Base-by-base conservation (phyloP, 2,113 vertebrate genomes). In the Tringa solitaria region DNA sequence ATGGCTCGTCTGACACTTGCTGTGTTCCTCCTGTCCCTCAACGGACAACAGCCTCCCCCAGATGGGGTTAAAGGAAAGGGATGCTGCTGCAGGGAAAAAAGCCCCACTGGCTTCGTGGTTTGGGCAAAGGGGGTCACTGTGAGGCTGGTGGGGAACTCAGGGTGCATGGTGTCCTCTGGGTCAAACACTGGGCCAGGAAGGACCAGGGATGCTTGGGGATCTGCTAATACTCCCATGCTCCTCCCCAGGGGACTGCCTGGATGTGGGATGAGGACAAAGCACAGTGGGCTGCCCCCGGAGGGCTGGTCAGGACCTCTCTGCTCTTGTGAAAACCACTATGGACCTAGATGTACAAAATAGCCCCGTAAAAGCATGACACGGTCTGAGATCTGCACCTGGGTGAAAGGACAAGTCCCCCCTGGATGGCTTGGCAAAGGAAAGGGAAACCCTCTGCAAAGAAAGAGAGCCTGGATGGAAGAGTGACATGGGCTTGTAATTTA, bases 291-390 rank as follows among this genome's bases (percentile, higher is more conserved):
- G 12, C 4, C 5, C 13, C 6, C 1, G 3, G 48, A 60, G 10
- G 28, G 22, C 39, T 65, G 18, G 4, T 48, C 37, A 70, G 74
- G 64, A 92, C 15, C 6, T 45, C 35, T 35, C 9, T 17, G 15
- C 14, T 91, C 20, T 51, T 30, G 15, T 37, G 60, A 23, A 91
- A 91, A 59, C 0, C 3, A 5, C 50, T 8, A 20, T 2, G 2
- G 46, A 63, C 17, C 32, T 46, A 13, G 14, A 30, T 0, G 0
- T 68, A 8, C 23, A 22, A 45, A 90, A 59, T 59, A 51, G 51
- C 14, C 13, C 26, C 0, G 0, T 8, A 41, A 24, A 10, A 27
- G 41, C 18, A 10, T 9, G 8, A 8, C 28, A 17, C 0, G 0
- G 28, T 57, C 20, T 33, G 22, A 45, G 43, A 21, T 75, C 45